Evolutionary conservation across 1,140 invertebrate genomes (phyloP).

Genomic region (Schlechtendalia chinensis): DNA sequence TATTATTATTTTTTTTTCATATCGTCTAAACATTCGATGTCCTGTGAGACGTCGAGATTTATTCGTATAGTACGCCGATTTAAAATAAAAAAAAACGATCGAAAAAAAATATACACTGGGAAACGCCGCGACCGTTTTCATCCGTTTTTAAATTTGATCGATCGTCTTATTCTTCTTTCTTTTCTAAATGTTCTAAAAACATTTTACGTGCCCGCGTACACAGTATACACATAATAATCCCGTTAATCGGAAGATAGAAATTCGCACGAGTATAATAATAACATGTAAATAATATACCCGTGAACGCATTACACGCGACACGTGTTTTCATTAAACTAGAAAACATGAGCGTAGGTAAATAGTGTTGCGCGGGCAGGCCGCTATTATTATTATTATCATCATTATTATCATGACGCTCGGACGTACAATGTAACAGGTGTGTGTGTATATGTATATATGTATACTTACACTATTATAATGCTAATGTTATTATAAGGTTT

Average conservation of each 20-base stretch:
- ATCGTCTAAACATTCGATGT: too few species aligned
- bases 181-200: not conserved
- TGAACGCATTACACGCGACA: not conserved
- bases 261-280: not conserved
- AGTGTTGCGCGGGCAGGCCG: too few species aligned
- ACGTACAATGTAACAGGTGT: not conserved
- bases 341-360: not conserved
- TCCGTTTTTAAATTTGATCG: not conserved
- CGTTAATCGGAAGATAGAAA: not conserved
- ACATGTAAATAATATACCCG: too few species aligned
- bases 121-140: too few species aligned
- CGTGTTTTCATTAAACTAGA: conserved; percentile 33
- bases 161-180: too few species aligned
- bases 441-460: not conserved
- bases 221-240: not conserved
- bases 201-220: not conserved
- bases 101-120: not conserved
- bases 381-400: not conserved
- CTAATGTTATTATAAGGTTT: conserved; percentile 27
- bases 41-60: too few species aligned
- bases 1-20: too few species aligned
- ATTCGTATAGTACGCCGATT: too few species aligned
- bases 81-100: too few species aligned
- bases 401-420: not conserved
- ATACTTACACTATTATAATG: conserved; percentile 6